Evolutionary conservation across 2,113 vertebrate genomes (phyloP), one percentile per base, ranked within the genome.

Genomic region (Azemiops feae): DNA sequence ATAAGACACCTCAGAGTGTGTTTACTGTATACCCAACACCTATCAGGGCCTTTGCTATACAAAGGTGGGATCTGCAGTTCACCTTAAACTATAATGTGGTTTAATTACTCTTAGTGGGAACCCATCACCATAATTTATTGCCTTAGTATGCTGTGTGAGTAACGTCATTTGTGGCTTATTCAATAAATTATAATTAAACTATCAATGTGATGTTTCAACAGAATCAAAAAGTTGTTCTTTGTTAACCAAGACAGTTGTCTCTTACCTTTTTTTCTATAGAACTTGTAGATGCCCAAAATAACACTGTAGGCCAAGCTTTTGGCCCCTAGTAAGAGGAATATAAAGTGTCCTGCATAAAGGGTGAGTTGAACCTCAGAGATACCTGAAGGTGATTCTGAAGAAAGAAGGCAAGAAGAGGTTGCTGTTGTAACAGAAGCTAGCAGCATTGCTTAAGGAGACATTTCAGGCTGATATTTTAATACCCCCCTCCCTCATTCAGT

Each of bases 291-390:
- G 9, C 39, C 53, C 88, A 92, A 27, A 22, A 12, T 22, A 10
- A 10, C 47, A 45, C 88, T 88, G 85, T 92, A 92, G 30, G 43
- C 92, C 55, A 92, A 85, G 69, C 92, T 92, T 88, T 92, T 92
- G 43, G 5, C 30, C 45, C 9, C 9, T 20, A 92, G 53, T 53
- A 92, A 64, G 27, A 92, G 53, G 88, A 92, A 92, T 47, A 89
- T 57, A 45, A 89, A 8, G 27, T 89, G 53, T 14, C 69, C 92
- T 18, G 43, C 23, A 20, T 0, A 22, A 89, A 92, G 92, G 54
- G 39, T 89, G 53, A 50, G 53, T 43, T 85, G 39, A 22, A 92
- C 23, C 53, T 89, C 53, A 50, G 22, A 85, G 23, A 18, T 4
- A 30, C 43, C 52, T 58, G 69, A 47, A 58, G 20, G 2, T 57